Evolutionary conservation across 2,888 invertebrate genomes (phyloP).

Genomic region (Parascotia fuliginaria): DNA sequence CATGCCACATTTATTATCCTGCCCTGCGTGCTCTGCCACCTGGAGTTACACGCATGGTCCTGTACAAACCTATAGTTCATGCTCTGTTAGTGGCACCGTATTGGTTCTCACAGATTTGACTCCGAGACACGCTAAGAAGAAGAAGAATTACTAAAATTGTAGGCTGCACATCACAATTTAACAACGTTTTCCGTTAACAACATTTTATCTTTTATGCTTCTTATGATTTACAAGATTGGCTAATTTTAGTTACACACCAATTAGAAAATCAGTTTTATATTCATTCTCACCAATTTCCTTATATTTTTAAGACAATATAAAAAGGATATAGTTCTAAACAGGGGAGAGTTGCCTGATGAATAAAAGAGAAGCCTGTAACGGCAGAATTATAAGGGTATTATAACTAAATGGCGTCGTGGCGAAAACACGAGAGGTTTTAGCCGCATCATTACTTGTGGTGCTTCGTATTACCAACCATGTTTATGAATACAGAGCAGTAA

Average conservation of each 20-base stretch:
- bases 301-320: neutral
- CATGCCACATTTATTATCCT: too few species aligned
- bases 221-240: too few species aligned
- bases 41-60: too few species aligned
- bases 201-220: too few species aligned
- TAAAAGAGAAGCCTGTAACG: slow-evolving; percentile 38
- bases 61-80: too few species aligned
- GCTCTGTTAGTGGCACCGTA: too few species aligned
- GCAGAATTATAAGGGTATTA: slow-evolving; percentile 37
- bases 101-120: too few species aligned
- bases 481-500: neutral
- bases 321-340: neutral
- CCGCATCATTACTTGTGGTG: slow-evolving; percentile 3
- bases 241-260: neutral
- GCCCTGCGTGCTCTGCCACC: too few species aligned
- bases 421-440: slow-evolving; percentile 6
- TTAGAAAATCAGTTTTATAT: neutral
- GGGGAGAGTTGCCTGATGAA: slow-evolving; percentile 26
- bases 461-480: neutral
- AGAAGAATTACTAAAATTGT: too few species aligned
- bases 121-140: too few species aligned
- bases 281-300: neutral
- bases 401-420: slow-evolving; percentile 15
- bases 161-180: too few species aligned
- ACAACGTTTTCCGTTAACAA: too few species aligned